Conservation (phyloP, 2,113 vertebrate species). For the Anolis carolinensis region DNA sequence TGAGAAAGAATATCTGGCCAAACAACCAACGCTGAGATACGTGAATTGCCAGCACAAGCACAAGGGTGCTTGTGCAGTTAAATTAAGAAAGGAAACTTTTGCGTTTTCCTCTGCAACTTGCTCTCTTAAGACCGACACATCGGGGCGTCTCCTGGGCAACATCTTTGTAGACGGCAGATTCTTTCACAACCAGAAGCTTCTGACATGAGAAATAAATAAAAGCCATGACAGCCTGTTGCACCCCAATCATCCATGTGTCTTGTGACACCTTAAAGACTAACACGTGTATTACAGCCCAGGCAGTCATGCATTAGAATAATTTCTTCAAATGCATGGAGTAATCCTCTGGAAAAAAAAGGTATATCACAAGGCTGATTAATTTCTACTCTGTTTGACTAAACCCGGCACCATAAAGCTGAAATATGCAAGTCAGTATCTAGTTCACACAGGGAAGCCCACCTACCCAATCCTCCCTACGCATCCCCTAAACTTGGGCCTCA, state of each 20-base stretch:
- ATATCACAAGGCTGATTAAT: background rate
- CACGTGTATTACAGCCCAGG: background rate
- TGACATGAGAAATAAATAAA: background rate
- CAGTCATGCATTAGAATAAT: background rate
- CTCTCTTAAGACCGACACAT: background rate
- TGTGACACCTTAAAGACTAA: background rate
- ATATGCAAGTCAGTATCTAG: background rate
- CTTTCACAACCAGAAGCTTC: too few relatives aligned
- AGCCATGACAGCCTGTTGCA: background rate
- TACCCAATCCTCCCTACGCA: too few relatives aligned
- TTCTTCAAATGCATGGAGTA: background rate
- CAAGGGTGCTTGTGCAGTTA: too few relatives aligned
- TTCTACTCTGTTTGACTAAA: background rate
- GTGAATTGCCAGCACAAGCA: background rate
- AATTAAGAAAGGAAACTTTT: too few relatives aligned
- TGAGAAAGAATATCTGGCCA: background rate
- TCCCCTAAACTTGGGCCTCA: background rate
- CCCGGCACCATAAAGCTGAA: background rate
- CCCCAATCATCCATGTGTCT: background rate
- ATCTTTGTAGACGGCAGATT: too few relatives aligned
- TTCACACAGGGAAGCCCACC: background rate
- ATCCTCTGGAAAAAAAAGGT: background rate
- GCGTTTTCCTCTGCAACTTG: background rate
- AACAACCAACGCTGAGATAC: background rate
- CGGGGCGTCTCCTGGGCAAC: too few relatives aligned